phyloP scores from a whole-genome alignment of 2,888 invertebrate species.

The Agriotes lineatus region DNA sequence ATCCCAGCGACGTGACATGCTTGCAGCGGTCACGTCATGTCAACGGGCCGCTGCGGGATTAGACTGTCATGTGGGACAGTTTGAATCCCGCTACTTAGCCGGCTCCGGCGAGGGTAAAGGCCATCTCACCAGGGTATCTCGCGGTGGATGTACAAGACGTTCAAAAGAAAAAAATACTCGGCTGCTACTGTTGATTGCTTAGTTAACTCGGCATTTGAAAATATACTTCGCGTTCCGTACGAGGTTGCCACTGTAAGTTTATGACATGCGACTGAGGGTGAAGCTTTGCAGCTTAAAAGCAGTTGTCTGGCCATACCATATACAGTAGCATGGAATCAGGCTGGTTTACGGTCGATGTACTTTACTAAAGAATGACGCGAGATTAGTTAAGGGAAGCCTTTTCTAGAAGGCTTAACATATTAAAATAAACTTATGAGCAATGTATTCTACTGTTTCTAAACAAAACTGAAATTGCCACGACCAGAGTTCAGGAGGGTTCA shows the following conservation, averaged over 20 bases:
- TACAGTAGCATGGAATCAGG: too few species aligned
- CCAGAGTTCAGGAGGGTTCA: too few species aligned
- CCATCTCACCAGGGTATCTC: conserved; percentile 43
- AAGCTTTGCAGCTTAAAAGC: too few species aligned
- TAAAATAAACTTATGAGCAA: too few species aligned
- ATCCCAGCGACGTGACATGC: conserved; percentile 60
- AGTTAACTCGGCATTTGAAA: not conserved
- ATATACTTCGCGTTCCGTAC: not conserved
- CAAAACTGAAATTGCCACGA: too few species aligned
- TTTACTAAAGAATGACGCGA: not conserved
- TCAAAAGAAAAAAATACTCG: conserved; percentile 36
- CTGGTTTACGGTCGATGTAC: not conserved
- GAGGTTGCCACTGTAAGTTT: not conserved
- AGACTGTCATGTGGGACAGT: conserved; percentile 57
- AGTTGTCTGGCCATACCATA: too few species aligned
- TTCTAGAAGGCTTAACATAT: not conserved
- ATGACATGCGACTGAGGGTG: too few species aligned
- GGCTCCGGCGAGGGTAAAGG: conserved; percentile 41
- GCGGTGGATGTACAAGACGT: conserved; percentile 32
- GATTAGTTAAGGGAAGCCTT: not conserved
- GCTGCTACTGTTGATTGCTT: conserved; percentile 37
- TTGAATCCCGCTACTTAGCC: conserved; percentile 57
- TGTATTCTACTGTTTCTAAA: too few species aligned
- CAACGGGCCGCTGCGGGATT: conserved; percentile 60
- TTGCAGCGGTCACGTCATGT: conserved; percentile 62